phyloP scores from a whole-genome alignment of 2,113 vertebrate species.

The Mugil cephalus region DNA sequence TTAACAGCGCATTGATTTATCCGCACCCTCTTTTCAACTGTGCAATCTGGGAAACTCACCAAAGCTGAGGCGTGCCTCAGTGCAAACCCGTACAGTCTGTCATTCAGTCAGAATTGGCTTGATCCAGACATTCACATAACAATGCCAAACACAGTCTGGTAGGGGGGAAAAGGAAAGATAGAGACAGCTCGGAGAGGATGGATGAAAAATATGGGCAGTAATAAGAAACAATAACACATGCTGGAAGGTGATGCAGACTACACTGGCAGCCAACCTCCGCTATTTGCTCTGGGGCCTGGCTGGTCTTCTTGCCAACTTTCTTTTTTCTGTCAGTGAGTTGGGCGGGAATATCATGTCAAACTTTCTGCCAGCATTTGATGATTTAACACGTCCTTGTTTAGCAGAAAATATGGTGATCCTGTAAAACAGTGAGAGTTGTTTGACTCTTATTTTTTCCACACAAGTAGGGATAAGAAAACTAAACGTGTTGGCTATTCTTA shows the following conservation, averaged over 20 bases:
- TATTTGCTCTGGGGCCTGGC: slow-evolving; percentile 61
- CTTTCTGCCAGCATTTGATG: slow-evolving; percentile 49
- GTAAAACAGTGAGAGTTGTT: slow-evolving; percentile 34
- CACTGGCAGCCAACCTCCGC: slow-evolving; percentile 54
- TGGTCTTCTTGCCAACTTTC: slow-evolving; percentile 49
- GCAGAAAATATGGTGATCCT: slow-evolving; percentile 37
- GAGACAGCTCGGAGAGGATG: slow-evolving; percentile 45
- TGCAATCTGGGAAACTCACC: slow-evolving; percentile 44
- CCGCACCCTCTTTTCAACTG: slow-evolving; percentile 24
- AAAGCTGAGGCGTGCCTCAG: slow-evolving; percentile 23
- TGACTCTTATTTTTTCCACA: not conserved
- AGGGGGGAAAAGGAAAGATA: not conserved
- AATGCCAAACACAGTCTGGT: slow-evolving; percentile 19
- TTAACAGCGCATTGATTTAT: slow-evolving; percentile 54
- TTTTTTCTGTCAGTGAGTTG: slow-evolving; percentile 51
- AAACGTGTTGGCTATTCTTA: not conserved
- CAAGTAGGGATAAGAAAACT: not conserved
- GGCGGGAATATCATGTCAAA: slow-evolving; percentile 53
- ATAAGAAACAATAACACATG: slow-evolving; percentile 72
- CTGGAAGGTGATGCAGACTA: slow-evolving; percentile 62
- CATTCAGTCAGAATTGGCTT: slow-evolving; percentile 42
- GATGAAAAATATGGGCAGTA: slow-evolving; percentile 66
- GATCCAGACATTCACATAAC: slow-evolving; percentile 50
- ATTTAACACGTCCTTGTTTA: slow-evolving; percentile 32
- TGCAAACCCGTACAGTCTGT: slow-evolving; percentile 34